phyloP scores from a whole-genome alignment of 2,113 vertebrate genomes.

The Neofelis nebulosa region DNA sequence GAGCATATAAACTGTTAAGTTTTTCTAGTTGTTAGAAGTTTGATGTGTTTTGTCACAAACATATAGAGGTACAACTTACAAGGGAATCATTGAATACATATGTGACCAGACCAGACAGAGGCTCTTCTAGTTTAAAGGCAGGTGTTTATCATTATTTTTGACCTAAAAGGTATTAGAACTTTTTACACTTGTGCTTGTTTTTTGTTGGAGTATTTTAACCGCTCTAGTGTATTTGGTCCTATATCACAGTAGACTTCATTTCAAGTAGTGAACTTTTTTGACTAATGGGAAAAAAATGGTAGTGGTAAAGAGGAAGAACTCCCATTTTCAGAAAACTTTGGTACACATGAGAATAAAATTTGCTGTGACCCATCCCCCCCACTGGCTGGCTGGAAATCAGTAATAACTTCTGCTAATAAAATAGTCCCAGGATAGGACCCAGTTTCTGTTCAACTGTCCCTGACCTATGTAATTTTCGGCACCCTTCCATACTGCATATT shows the following conservation, averaged over 20 bases:
- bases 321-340: conserved; percentile 7
- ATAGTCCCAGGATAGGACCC: neutral
- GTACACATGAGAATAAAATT: neutral
- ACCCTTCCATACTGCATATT: neutral
- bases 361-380: neutral
- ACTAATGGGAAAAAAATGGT: neutral
- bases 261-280: neutral
- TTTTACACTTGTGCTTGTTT: neutral
- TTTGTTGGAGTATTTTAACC: conserved; percentile 44
- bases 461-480: neutral
- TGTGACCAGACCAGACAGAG: neutral
- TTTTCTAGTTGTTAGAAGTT: conserved; percentile 18
- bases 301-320: neutral
- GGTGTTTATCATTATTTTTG: conserved; percentile 36
- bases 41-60: neutral
- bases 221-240: neutral
- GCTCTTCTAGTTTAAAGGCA: conserved; percentile 7
- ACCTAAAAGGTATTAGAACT: conserved; percentile 5
- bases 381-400: neutral
- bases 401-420: conserved; percentile 31
- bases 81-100: neutral
- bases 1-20: neutral
- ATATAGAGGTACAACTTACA: conserved; percentile 28
- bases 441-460: neutral
- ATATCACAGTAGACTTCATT: neutral